Percentiles rank a stretch among this genome's conserved stretches.
Conservation (phyloP, 2,888 invertebrate genomes). For the Agrochola litura region DNA sequence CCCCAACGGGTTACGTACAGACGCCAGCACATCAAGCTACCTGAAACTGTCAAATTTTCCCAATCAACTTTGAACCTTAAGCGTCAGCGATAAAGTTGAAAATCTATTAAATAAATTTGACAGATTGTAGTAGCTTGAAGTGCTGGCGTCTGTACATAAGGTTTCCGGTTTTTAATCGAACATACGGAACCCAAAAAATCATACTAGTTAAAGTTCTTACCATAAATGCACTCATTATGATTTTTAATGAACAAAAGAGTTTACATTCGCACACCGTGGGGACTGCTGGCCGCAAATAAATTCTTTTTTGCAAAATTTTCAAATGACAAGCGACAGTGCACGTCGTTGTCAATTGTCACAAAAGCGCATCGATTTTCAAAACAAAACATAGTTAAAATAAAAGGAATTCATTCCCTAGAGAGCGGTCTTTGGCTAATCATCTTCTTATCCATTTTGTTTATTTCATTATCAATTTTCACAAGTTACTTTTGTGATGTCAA, state of each 20-base stretch:
- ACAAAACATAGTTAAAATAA: slow-evolving; percentile 74
- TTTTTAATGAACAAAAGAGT: slow-evolving; percentile 31
- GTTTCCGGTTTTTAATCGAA: too few relatives aligned
- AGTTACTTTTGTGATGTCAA: slow-evolving; percentile 70
- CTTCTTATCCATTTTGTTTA: slow-evolving; percentile 59
- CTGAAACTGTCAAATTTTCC: too few relatives aligned
- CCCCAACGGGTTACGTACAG: too few relatives aligned
- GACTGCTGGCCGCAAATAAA: slow-evolving; percentile 63
- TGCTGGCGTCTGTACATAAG: too few relatives aligned
- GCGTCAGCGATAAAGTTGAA: too few relatives aligned
- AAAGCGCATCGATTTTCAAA: slow-evolving; percentile 85
- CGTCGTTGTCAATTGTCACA: slow-evolving; percentile 87
- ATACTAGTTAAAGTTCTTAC: not conserved
- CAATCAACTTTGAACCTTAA: too few relatives aligned
- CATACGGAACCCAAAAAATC: not conserved
- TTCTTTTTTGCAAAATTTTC: slow-evolving; percentile 80
- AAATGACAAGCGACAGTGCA: slow-evolving; percentile 84
- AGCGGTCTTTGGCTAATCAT: slow-evolving; percentile 71
- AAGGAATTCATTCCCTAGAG: slow-evolving; percentile 73
- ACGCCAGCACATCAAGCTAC: too few relatives aligned
- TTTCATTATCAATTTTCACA: slow-evolving; percentile 62
- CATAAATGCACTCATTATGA: not conserved
- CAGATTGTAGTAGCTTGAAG: too few relatives aligned
- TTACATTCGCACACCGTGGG: slow-evolving; percentile 29
- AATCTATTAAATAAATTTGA: too few relatives aligned